A percentile compares a stretch with the other conserved stretches of the same genome.
phyloP scores from a whole-genome alignment of 2,113 vertebrate species.

The Salvelinus alpinus region DNA sequence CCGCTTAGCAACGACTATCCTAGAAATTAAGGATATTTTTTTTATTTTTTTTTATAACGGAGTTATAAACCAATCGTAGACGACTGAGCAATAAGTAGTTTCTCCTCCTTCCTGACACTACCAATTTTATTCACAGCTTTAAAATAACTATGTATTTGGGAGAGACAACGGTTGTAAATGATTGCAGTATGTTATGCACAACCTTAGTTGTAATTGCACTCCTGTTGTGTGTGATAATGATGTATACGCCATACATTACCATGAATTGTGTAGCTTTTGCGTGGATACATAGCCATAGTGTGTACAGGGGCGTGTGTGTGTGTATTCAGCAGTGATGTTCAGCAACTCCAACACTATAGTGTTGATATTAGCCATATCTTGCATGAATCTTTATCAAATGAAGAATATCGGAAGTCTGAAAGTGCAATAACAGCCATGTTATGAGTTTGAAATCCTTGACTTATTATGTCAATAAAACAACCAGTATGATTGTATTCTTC shows the following conservation, averaged over 20 bases:
- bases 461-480: no score
- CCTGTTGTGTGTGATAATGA: background rate
- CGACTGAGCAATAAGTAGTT: background rate
- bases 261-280: conserved; percentile 33
- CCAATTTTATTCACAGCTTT: conserved; percentile 23
- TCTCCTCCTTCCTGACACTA: background rate
- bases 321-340: conserved; percentile 14
- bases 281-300: conserved; percentile 38
- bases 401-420: conserved; percentile 32
- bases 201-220: conserved; percentile 18
- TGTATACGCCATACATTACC: conserved; percentile 55
- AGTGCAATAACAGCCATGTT: background rate
- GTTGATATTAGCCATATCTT: conserved; percentile 8
- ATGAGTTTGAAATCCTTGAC: no score
- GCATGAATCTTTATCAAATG: conserved; percentile 28
- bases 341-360: conserved; percentile 7
- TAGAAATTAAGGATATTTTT: no score
- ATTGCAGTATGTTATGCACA: conserved; percentile 20
- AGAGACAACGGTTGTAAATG: conserved; percentile 41
- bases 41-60: background rate
- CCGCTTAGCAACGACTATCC: no score
- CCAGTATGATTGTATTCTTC: no score
- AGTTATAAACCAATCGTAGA: background rate
- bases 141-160: conserved; percentile 4
- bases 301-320: conserved; percentile 22